Evolutionary conservation across 2,888 invertebrate genomes (phyloP), one percentile per base, ranked within the genome.

Genomic region (Volucella inanis): DNA sequence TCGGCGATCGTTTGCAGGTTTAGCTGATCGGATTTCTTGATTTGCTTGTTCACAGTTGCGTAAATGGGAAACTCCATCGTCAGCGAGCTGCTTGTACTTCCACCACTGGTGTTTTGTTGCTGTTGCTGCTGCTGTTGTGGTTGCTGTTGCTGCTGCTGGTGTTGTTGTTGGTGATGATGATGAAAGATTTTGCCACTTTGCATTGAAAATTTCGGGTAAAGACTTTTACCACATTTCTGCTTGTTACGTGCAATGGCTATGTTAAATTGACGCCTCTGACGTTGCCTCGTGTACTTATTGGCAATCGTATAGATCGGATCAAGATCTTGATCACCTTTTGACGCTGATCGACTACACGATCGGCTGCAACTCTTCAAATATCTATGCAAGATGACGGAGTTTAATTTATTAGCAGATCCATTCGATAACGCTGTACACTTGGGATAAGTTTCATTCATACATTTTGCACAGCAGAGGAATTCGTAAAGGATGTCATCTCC

Each of bases 391-490:
- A 88, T 87, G 47, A 87, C 65, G 55, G 88, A 87, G 31, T 83
- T 88, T 59, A 86, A 57, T 67, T 82, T 87, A 50, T 79, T 61
- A n/a, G 67, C 59, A 39, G 83, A 49, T 55, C 67, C 18, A 12
- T 57, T 62, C 0, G 83, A 71, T 0, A 82, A 68, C 8, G 84
- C 38, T 9, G 84, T 83, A 43, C 87, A 88, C 31, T 83, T 87
- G 8, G 87, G 80, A 41, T 87, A 88, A 0, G 79, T 80, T 75
- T 90, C 90, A 87, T 91, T 91, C 90, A 92, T 91, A 79, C 92
- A 92, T 89, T 91, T 92, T 85, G 92, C 92, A 88, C 92, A 92
- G 88, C 92, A 92, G 6, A 92, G 87, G 86, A 92, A 92, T 83
- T 92, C 92, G 81, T 92, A 92, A 38, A 92, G 89, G 74, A 91